Evolutionary conservation across 1,140 invertebrate genomes (phyloP), one percentile per base, ranked within the genome.

Genomic region (Geopemphigus sp.): DNA sequence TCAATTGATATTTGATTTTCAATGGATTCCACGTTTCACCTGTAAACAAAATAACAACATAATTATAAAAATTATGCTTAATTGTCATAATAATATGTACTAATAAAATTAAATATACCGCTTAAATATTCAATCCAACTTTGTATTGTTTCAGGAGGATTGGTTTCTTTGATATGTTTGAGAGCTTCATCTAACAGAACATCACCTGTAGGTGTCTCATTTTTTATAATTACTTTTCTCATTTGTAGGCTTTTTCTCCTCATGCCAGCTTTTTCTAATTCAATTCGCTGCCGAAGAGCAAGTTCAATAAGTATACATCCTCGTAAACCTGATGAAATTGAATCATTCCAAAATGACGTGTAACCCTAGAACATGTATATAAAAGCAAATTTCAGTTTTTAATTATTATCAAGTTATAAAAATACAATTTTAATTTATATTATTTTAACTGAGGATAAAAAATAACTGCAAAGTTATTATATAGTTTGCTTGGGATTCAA

Each of bases 261-360:
- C 93, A 99, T 96, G 56, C 97, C 97, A 84, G 94, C 93, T 85
- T 95, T 94, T 87, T 99, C 98, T 81, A 99, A 87, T 88, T 98
- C 97, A 80, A 99, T 91, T 82, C 97, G 90, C 29, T 96, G 96
- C 83, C 97, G 88, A 66, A 99, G 87, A 12, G 94, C 95, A 80
- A 99, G 88, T 87, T 99, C 98, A 82, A 99, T 97, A 81, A 99
- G 88, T 85, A 99, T 99, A 87, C 97, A 99, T 81, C 98, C 98
- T 84, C 98, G 89, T 68, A 99, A 88, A 24, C 98, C 98, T 83
- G 96, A 97, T 83, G 97, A 99, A 90, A 99, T 99, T 87, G 97
- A 99, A 87, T 99, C 98, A 88, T 99, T 99, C 98, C 98, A 99
- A 88, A 99, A 99, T 57, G 98, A 99, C 84, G 98, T 99, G 87